Evolutionary conservation across 2,113 vertebrate species (phyloP).

Genomic region (Grantiella picta): DNA sequence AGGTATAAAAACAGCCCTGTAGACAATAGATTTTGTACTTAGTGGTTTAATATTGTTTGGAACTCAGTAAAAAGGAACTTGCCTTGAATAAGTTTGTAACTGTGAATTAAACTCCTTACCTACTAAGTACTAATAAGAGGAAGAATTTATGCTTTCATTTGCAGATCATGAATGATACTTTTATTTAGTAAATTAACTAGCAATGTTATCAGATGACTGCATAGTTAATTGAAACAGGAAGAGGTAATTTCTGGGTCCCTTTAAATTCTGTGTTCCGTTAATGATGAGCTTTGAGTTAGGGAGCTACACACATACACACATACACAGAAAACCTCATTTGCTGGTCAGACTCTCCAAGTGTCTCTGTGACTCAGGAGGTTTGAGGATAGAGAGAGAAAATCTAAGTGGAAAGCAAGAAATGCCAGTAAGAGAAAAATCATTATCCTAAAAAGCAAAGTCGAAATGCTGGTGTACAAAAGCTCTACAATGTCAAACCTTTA

Average conservation of each 20-base stretch:
- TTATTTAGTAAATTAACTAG: background rate
- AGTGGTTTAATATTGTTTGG: background rate
- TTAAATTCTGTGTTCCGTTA: background rate
- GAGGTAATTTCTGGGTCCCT: background rate
- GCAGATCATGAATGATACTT: background rate
- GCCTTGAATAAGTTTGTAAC: background rate
- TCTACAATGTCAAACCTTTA: background rate
- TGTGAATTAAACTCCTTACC: background rate
- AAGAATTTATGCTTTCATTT: background rate
- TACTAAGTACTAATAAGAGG: background rate
- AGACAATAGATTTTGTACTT: background rate
- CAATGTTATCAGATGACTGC: background rate
- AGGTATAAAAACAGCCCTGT: background rate
- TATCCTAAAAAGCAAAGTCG: background rate
- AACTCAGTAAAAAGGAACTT: background rate
- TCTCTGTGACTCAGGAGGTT: background rate
- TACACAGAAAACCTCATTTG: background rate
- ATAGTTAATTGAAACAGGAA: background rate
- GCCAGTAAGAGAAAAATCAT: background rate
- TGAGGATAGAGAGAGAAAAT: background rate
- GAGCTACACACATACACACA: background rate
- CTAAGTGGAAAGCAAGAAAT: background rate
- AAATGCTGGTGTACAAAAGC: background rate
- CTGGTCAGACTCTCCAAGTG: background rate
- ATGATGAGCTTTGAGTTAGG: background rate